A percentile compares a stretch with the other conserved stretches of the same genome.
Evolutionary conservation across 2,888 invertebrate species (phyloP).

Genomic region (Sinhomidia bicolor): DNA sequence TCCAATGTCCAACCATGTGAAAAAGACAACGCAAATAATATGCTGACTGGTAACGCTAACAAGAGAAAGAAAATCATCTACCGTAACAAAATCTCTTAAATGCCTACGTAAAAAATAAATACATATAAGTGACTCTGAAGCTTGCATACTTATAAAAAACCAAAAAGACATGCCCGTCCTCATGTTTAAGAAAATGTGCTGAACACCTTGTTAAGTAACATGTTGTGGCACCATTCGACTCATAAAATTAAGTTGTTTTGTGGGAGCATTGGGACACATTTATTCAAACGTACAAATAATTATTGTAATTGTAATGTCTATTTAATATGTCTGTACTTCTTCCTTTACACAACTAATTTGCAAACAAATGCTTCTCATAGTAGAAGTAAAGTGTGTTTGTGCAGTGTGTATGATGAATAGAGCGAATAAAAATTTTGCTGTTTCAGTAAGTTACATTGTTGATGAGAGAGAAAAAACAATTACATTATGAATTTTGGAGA

Average conservation of each 20-base stretch:
- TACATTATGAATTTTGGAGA: background rate
- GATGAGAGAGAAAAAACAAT: slow-evolving; percentile 7
- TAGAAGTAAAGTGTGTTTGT: background rate
- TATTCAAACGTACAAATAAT: background rate
- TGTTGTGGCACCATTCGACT: slow-evolving; percentile 45
- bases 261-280: slow-evolving; percentile 9
- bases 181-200: slow-evolving; percentile 52
- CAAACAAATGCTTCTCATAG: slow-evolving; percentile 10
- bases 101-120: too few relatives aligned
- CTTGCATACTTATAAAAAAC: background rate
- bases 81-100: slow-evolving; percentile 6
- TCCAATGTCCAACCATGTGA: slow-evolving; percentile 27
- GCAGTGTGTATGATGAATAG: background rate
- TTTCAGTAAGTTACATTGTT: background rate
- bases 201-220: slow-evolving; percentile 49
- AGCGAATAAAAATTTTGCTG: background rate
- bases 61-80: slow-evolving; percentile 2
- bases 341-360: slow-evolving; percentile 11
- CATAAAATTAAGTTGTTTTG: slow-evolving; percentile 31
- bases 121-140: background rate
- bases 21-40: background rate
- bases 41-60: background rate
- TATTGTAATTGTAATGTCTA: background rate
- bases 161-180: background rate
- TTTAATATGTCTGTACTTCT: background rate